These are phyloP conservation scores for Melopsittacus undulatus DNA, from an alignment of 2,797 vertebrate species.

Conservation along the genomic window DNA sequence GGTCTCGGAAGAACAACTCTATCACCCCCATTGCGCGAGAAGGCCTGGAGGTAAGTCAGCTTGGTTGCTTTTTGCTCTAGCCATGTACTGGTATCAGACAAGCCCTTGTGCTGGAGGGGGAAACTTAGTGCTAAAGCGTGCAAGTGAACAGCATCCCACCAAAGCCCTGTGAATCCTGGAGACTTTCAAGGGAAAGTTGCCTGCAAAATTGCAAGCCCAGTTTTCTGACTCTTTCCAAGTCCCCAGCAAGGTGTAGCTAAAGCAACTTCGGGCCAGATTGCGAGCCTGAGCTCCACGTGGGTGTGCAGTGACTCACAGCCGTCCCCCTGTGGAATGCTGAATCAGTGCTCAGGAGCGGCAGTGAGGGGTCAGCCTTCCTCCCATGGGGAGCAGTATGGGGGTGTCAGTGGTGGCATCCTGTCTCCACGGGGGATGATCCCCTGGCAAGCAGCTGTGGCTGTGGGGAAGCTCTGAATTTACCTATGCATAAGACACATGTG, in stretches of 20 bases:
- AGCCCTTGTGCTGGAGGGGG: background rate
- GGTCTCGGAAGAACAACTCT: conserved; percentile 88
- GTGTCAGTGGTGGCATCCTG: background rate
- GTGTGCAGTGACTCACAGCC: background rate
- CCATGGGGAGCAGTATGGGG: background rate
- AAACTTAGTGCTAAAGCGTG: background rate
- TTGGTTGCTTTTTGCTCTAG: background rate
- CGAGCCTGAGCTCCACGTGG: background rate
- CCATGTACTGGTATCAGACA: background rate
- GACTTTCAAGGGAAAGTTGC: background rate
- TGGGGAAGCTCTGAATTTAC: background rate
- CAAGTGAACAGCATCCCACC: background rate
- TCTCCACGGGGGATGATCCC: background rate
- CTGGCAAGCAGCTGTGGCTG: background rate
- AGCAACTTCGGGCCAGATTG: background rate
- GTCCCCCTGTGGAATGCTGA: conserved; percentile 21
- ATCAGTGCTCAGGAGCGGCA: background rate
- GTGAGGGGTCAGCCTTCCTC: background rate
- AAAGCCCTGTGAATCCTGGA: background rate
- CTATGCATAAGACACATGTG: background rate
- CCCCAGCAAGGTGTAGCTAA: background rate
- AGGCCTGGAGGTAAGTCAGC: conserved; percentile 80
- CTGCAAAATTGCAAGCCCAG: background rate
- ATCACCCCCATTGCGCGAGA: conserved; percentile 87
- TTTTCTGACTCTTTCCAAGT: background rate